Evolutionary conservation across 1,140 invertebrate species (phyloP).

Genomic region (Argopecten irradians): DNA sequence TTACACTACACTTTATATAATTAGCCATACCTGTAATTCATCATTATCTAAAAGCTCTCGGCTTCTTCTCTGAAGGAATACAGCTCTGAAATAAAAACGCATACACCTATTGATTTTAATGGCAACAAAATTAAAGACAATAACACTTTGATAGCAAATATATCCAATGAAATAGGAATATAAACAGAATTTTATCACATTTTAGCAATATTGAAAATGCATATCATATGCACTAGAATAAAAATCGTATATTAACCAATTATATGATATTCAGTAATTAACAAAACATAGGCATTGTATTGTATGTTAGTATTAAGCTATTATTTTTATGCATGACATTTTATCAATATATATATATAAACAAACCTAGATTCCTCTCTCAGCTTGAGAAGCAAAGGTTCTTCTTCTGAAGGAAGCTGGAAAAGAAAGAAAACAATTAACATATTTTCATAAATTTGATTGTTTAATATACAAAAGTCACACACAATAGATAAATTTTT

Average conservation of each 20-base stretch:
- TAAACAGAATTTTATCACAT: too few relatives aligned
- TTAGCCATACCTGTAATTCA: conserved; percentile 86
- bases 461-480: conserved; percentile 24
- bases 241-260: too few relatives aligned
- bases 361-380: conserved; percentile 85
- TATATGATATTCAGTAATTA: too few relatives aligned
- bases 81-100: conserved; percentile 80
- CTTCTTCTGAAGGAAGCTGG: conserved; percentile 85
- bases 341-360: conserved; percentile 36
- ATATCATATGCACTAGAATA: too few relatives aligned
- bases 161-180: too few relatives aligned
- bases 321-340: not conserved
- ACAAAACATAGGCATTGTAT: too few relatives aligned
- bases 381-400: conserved; percentile 87
- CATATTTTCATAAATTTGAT: not conserved
- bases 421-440: conserved; percentile 45
- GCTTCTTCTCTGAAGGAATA: conserved; percentile 90
- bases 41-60: conserved; percentile 90
- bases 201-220: too few relatives aligned
- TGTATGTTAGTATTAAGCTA: too few relatives aligned
- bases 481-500: not conserved
- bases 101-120: not conserved
- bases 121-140: not conserved
- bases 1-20: too few relatives aligned
- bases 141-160: too few relatives aligned